Base-by-base conservation (phyloP, 2,113 vertebrate species). In the Lucifuga dentata region DNA sequence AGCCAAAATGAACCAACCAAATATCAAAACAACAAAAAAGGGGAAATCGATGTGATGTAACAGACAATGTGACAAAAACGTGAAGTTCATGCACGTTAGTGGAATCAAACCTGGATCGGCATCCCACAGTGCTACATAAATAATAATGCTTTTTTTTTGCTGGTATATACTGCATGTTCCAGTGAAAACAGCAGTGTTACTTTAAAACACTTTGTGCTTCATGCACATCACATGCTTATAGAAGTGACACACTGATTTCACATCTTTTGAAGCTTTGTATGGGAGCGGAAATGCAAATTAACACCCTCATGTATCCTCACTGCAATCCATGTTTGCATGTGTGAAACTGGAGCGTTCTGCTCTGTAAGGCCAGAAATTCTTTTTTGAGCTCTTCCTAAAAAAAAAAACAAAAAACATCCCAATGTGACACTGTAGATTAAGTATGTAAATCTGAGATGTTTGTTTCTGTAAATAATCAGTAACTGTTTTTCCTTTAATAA, bases 71-170 rank as follows among this genome's bases (percentile, higher is more conserved):
- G 73, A 86, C 57, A n/a, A 44, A 48, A 58, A 46, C 61, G 71
- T 36, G 50, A 66, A 57, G 1, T 66, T 55, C 89, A 91, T 91
- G 86, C 86, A 88, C 44, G 23, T 12, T 50, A 41, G 62, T 68
- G 76, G 59, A 39, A 6, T 24, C 29, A 49, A 58, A 61, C 72
- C 57, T 17, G 24, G 13, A 70, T 63, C 74, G 65, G 76, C 11
- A 33, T 85, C 76, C 60, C 53, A 76, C 56, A 40, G 44, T 4
- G 56, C 46, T 24, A 2, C 10, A 2, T 3, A 11, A 23, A n/a
- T n/a, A 29, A 21, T 33, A 8, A 55, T 17, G 1, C 11, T 23
- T 0, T 11, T 53, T 60, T 53, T 29, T 19, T 12, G 19, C 13
- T 36, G 0, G 0, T 13, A 20, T 11, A 3, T 17, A 26, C 12